Percentiles rank a stretch among this genome's conserved stretches.
phyloP scores from a whole-genome alignment of 2,113 vertebrate genomes.

The Nycticebus coucang region DNA sequence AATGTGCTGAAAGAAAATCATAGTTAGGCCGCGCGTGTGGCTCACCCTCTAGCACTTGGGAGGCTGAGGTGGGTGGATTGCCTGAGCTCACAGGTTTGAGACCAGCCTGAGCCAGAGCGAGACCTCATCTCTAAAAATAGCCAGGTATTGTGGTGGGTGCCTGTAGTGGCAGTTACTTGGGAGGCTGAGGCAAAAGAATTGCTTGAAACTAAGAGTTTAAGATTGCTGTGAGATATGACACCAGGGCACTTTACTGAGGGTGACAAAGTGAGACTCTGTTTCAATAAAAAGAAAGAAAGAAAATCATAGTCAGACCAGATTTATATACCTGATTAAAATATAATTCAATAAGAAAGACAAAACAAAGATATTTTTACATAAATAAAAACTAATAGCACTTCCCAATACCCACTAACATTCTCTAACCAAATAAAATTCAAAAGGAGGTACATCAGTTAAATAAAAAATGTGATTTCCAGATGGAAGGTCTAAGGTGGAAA shows the following conservation, averaged over 20 bases:
- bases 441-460: neutral
- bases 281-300: neutral
- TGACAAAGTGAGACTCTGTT: too few species aligned
- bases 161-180: too few species aligned
- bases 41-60: too few species aligned
- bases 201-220: too few species aligned
- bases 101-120: too few species aligned
- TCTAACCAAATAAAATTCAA: neutral
- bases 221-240: too few species aligned
- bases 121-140: too few species aligned
- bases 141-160: too few species aligned
- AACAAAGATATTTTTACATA: neutral
- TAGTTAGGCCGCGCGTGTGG: neutral
- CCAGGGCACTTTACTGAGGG: too few species aligned
- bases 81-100: too few species aligned
- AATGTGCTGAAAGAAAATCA: neutral
- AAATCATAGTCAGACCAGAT: neutral
- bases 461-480: neutral
- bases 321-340: neutral
- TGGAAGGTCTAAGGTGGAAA: neutral
- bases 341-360: neutral
- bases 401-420: neutral
- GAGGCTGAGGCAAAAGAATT: too few species aligned
- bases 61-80: too few species aligned
- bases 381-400: neutral